Percentiles rank a stretch among this genome's conserved stretches.
These are phyloP conservation scores for Tautogolabrus adspersus DNA, from an alignment of 2,113 vertebrate genomes.

Conservation along the genomic window DNA sequence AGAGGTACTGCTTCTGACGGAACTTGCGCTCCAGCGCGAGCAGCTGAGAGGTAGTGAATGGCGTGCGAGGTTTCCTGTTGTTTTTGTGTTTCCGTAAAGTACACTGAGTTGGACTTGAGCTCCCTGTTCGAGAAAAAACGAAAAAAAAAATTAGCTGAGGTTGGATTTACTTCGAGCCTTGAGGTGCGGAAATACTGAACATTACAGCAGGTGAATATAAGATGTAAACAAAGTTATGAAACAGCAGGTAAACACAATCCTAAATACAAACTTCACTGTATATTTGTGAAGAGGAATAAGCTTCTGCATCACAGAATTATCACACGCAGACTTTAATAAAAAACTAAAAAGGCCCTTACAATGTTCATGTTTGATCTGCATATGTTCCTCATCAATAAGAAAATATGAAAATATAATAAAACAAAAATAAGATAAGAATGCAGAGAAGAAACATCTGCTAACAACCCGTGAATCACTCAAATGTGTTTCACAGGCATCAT, in stretches of 20 bases:
- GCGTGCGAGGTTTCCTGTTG: constrained; percentile 89
- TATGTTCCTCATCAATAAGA: no score
- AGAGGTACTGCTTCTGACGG: constrained; percentile 88
- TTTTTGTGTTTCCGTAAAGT: constrained; percentile 88
- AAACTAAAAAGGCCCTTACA: no score
- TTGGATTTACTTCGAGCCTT: constrained; percentile 1
- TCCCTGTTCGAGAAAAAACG: constrained; percentile 55
- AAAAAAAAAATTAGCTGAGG: background rate
- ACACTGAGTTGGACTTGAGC: constrained; percentile 74
- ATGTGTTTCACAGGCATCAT: no score
- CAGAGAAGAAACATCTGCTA: no score
- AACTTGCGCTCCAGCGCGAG: constrained; percentile 89
- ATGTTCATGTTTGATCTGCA: background rate
- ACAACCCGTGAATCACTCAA: background rate
- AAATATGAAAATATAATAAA: no score
- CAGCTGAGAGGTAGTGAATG: constrained; percentile 89
- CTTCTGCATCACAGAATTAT: background rate
- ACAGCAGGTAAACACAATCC: background rate
- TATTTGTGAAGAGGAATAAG: background rate
- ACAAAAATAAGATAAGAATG: no score
- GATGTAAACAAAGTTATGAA: background rate
- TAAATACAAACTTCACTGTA: background rate
- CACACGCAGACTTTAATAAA: background rate
- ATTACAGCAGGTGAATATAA: background rate
- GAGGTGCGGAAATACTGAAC: background rate